Percentiles rank a stretch among this genome's conserved stretches.
These are phyloP conservation scores for Temnothorax rugatulus DNA, from an alignment of 2,888 invertebrate genomes.

Conservation along the genomic window DNA sequence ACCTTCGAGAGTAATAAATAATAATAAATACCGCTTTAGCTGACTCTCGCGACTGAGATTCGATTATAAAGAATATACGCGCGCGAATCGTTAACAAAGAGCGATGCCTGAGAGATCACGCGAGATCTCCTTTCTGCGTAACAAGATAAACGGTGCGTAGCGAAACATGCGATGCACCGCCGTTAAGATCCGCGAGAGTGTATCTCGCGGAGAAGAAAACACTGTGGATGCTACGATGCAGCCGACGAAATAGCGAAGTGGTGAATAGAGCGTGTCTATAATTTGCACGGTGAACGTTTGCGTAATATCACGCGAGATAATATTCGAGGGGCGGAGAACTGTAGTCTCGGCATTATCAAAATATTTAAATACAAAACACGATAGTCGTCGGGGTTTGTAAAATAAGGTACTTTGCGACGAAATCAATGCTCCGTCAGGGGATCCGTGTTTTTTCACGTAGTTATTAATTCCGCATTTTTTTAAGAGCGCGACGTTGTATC, in stretches of 20 bases:
- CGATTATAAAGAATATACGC: constrained; percentile 10
- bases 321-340: not conserved
- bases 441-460: not conserved
- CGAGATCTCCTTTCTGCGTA: not conserved
- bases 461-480: constrained; percentile 30
- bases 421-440: constrained; percentile 3
- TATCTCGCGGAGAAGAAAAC: not conserved
- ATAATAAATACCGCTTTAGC: constrained; percentile 23
- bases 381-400: not conserved
- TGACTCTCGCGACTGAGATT: not conserved
- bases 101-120: not conserved
- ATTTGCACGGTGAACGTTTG: constrained; percentile 31
- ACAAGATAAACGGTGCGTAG: constrained; percentile 1
- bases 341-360: not conserved
- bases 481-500: not conserved
- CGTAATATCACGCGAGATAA: constrained; percentile 41
- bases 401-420: constrained; percentile 30
- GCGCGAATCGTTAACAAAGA: constrained; percentile 18
- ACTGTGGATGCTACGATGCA: not conserved
- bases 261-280: constrained; percentile 1
- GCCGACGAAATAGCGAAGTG: not conserved
- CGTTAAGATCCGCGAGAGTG: not conserved
- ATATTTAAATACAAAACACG: constrained; percentile 45
- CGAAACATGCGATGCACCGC: not conserved
- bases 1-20: constrained; percentile 10